phyloP scores from a whole-genome alignment of 2,113 vertebrate genomes.

The Phalacrocorax carbo region DNA sequence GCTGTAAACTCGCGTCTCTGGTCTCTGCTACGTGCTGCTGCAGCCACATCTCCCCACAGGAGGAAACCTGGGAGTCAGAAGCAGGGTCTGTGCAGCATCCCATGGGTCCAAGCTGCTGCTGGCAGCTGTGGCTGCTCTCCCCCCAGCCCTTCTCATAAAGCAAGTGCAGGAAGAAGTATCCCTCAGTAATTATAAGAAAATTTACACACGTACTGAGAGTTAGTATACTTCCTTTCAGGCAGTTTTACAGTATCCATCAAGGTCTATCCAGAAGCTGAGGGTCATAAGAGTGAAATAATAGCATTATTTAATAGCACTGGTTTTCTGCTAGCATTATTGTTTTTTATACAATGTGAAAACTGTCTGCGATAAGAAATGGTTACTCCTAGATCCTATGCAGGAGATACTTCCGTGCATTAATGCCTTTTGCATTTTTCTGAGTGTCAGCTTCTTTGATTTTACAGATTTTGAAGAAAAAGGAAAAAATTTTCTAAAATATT shows the following conservation, averaged over 20 bases:
- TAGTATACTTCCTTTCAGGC: background rate
- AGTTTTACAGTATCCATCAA: conserved; percentile 36
- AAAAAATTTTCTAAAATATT: conserved; percentile 46
- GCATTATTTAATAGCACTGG: background rate
- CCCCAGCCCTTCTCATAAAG: background rate
- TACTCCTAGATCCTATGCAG: background rate
- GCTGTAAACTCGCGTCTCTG: background rate
- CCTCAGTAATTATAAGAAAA: background rate
- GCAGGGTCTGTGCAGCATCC: background rate
- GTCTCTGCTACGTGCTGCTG: fast-evolving
- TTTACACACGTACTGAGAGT: background rate
- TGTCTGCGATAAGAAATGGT: background rate
- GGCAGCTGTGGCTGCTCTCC: background rate
- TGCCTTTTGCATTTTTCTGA: conserved; percentile 5
- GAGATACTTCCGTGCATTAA: background rate
- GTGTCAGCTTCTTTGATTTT: conserved; percentile 43
- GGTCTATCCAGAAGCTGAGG: conserved; percentile 44
- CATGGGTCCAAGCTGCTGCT: fast-evolving
- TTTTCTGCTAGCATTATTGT: conserved; percentile 15
- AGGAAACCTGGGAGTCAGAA: background rate
- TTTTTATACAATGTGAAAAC: background rate
- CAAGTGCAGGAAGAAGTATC: background rate
- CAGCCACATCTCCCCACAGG: fast-evolving
- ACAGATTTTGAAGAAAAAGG: conserved; percentile 47
- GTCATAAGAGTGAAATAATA: conserved; percentile 60